Evolutionary conservation across 2,113 vertebrate species (phyloP), one percentile per base, ranked within the genome.

Genomic region (Acrocephalus arundinaceus): DNA sequence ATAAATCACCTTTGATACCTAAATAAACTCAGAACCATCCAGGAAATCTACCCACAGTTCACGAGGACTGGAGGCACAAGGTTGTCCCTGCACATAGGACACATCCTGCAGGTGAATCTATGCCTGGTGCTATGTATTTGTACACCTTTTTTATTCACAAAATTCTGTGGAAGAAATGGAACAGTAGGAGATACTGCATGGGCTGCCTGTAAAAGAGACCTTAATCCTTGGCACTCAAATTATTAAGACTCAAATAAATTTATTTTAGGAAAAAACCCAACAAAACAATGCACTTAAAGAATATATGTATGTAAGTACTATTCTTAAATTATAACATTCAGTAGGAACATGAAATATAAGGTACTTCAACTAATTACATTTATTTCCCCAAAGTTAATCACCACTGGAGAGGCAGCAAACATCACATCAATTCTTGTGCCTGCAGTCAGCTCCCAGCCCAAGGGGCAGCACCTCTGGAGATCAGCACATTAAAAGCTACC

Each of bases 1-100:
- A 51, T 33, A 55, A 54, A 71, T 51, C 0, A 0, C 19, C 3
- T 54, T 57, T 66, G 37, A 35, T 19, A 24, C 0, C 0, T 14
- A 49, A 85, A 72, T 22, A 74, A 65, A 70, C 24, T 35, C 14
- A 25, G 51, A 57, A 15, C 7, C 27, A 11, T 4, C 17, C 16
- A 48, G 41, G 13, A 85, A 48, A n/a, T 21, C 23, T 37, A n/a
- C 7, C 15, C 19, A 6, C 46, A 11, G 6, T 45, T 59, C 43
- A 8, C 0, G 0, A 27, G 5, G 5, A 18, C 1, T 9, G 52
- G 24, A 52, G 33, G 15, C 10, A 10, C 41, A 21, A 48, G 30
- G 17, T 9, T 37, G 10, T 48, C 13, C 25, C 73, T 6, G 11
- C 15, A 31, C 10, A 3, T 7, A 70, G 28, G 54, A 30, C 21